These are phyloP conservation scores for Adelges cooleyi DNA, from an alignment of 1,140 invertebrate genomes.

Conservation along the genomic window DNA sequence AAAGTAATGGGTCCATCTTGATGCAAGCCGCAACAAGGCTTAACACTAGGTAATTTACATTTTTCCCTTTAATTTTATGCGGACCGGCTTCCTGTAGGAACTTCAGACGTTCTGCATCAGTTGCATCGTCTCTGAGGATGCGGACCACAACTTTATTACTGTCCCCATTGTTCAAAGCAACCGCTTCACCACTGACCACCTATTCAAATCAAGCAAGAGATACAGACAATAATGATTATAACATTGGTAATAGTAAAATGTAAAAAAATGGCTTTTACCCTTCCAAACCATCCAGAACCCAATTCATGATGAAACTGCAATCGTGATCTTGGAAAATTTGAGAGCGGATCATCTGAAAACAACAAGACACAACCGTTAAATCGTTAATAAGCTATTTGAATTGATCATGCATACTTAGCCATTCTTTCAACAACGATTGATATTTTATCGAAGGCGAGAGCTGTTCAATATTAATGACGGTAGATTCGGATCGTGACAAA, in stretches of 20 bases:
- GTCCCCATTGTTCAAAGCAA: conserved; percentile 37
- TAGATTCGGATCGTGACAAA: conserved; percentile 6
- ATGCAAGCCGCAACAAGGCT: conserved; percentile 49
- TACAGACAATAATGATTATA: too few species aligned
- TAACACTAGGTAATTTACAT: conserved; percentile 51
- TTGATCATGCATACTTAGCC: background rate
- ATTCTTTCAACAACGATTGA: conserved; percentile 25
- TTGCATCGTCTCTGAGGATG: conserved; percentile 59
- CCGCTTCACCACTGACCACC: conserved; percentile 61
- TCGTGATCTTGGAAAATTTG: conserved; percentile 61
- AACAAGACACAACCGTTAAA: background rate
- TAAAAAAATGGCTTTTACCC: conserved; percentile 34
- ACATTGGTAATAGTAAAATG: conserved; percentile 1
- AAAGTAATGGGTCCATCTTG: conserved; percentile 51
- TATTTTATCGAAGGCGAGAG: conserved; percentile 22
- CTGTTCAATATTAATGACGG: conserved; percentile 22
- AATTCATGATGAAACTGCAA: conserved; percentile 72
- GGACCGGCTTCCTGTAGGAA: conserved; percentile 59
- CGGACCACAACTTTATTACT: conserved; percentile 48
- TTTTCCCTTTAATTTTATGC: conserved; percentile 43
- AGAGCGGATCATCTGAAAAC: conserved; percentile 6
- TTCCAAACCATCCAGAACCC: conserved; percentile 77
- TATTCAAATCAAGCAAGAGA: too few species aligned
- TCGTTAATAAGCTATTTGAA: background rate
- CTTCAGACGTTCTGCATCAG: conserved; percentile 50